Evolutionary conservation across 2,113 vertebrate genomes (phyloP).

Genomic region (Phalacrocorax carbo): DNA sequence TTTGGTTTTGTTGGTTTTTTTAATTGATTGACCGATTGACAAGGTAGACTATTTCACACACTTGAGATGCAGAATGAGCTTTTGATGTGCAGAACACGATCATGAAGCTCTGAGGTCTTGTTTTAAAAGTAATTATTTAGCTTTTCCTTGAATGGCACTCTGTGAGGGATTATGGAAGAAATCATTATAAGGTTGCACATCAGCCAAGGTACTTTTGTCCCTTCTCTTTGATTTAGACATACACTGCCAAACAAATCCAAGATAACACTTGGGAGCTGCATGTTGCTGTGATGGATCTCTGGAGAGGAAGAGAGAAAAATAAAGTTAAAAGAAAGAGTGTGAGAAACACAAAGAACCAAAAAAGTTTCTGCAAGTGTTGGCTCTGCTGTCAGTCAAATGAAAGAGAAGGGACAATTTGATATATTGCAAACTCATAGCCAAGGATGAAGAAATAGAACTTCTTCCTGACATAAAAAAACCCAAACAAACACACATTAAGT

Average conservation of each 20-base stretch:
- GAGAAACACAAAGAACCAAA: not conserved
- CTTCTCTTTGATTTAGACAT: constrained; percentile 42
- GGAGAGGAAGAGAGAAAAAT: constrained; percentile 37
- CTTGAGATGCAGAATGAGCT: not conserved
- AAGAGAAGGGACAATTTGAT: constrained; percentile 15
- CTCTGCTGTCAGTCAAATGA: constrained; percentile 30
- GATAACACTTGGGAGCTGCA: constrained; percentile 8
- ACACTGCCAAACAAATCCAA: constrained; percentile 33
- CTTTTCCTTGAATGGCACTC: not conserved
- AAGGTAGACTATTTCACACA: not conserved
- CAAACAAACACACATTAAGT: not conserved
- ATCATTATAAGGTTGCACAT: constrained; percentile 32
- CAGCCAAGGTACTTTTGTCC: not conserved
- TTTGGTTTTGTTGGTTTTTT: not conserved
- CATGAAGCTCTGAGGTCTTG: not conserved
- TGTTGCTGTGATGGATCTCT: constrained; percentile 19
- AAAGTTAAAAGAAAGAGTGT: not conserved
- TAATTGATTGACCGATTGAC: not conserved
- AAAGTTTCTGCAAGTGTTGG: not conserved
- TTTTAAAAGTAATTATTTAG: constrained; percentile 31
- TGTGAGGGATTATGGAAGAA: not conserved
- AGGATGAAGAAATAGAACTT: not conserved
- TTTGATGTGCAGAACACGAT: not conserved
- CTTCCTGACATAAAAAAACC: not conserved
- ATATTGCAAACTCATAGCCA: constrained; percentile 14